Conservation (phyloP, 2,888 invertebrate genomes). For the Pecten maximus region DNA sequence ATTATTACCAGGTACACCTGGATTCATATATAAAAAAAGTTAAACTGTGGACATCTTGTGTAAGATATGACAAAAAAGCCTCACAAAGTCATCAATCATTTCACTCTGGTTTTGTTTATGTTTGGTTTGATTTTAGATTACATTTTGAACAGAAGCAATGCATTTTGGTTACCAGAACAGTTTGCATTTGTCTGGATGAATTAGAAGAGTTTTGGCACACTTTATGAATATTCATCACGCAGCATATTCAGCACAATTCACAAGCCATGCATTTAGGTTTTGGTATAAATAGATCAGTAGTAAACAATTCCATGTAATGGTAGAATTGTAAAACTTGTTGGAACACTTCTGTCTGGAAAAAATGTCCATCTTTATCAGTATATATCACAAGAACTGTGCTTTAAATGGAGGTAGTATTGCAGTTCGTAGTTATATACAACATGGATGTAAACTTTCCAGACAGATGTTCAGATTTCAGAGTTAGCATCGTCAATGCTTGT, state of each 20-base stretch:
- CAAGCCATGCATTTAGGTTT: background rate
- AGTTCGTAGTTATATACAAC: slow-evolving; percentile 7
- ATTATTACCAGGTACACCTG: too few species aligned
- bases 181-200: background rate
- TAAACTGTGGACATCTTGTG: too few species aligned
- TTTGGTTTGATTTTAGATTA: background rate
- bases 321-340: background rate
- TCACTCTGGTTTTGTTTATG: background rate
- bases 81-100: background rate
- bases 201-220: background rate
- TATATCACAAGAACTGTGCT: background rate
- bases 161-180: background rate
- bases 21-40: too few species aligned
- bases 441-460: background rate
- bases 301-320: background rate
- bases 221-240: background rate
- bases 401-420: background rate
- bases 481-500: background rate
- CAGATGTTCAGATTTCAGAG: too few species aligned
- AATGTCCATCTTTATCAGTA: background rate
- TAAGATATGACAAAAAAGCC: background rate
- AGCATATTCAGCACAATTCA: background rate
- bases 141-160: slow-evolving; percentile 3
- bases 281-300: background rate
- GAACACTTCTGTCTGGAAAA: background rate